Base-by-base conservation (phyloP, 2,888 invertebrate genomes). In the Chorisops tibialis region DNA sequence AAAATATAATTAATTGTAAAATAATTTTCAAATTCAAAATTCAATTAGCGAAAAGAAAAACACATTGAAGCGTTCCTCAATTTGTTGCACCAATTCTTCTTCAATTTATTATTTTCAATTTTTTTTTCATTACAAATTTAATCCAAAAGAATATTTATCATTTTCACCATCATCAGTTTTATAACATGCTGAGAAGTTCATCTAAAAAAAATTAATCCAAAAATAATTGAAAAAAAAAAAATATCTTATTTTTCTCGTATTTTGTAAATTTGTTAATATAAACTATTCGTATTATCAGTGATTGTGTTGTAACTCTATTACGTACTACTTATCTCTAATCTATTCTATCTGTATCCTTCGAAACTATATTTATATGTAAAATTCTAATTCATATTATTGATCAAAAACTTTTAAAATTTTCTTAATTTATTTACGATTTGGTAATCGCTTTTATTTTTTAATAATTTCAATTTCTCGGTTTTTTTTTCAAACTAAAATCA, bases 271-370 rank as follows among this genome's bases (percentile, higher is more conserved):
- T 52, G 11, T 30, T n/a, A n/a, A 24, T 24, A 30, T 5, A 45
- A n/a, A 56, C 38, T 38, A 60, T 51, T 51, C 64, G 50, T 62
- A 52, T 64, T 62, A 58, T 62, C 61, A 61, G 59, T 64, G 64
- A 61, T 50, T 30, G 30, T 30, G 30, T 30, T 9, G 30, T 30
- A n/a, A 30, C 30, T 30, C 30, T 30, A 30, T 30, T 30, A 2
- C 9, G 30, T 12, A 16, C n/a, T 43, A n/a, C 5, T n/a, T 43
- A n/a, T 43, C 14, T 21, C 9, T 47, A 12, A 18, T 16, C 19
- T 5, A 9, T 14, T 18, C 19, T 47, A 18, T 47, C 19, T 47
- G n/a, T 16, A n/a, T 43, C 11, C 11, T 43, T 11, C 11, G 43
- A 12, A 11, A 12, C 37, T 37, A 7, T 11, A n/a, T 43, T 47